A percentile compares a stretch with the other conserved stretches of the same genome.
phyloP scores from a whole-genome alignment of 2,113 vertebrate species.

The Hipposideros armiger region DNA sequence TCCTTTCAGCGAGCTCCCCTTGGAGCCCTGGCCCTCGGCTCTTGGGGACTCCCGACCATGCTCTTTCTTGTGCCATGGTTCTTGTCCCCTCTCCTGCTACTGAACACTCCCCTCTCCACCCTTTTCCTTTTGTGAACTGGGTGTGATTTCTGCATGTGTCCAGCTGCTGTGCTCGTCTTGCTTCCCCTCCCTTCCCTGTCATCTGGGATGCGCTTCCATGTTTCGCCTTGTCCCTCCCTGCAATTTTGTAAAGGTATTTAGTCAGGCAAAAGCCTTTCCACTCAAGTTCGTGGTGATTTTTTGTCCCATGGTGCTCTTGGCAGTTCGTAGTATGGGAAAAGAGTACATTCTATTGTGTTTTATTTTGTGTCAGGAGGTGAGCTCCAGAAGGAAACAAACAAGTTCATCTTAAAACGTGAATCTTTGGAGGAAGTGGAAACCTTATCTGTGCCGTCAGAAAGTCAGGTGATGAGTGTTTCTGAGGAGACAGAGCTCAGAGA shows the following conservation, averaged over 20 bases:
- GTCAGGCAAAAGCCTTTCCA: background rate
- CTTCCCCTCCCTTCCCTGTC: background rate
- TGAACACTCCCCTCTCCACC: background rate
- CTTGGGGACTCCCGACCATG: background rate
- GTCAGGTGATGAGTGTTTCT: background rate
- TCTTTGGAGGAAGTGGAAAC: slow-evolving; percentile 25
- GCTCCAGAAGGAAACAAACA: slow-evolving; percentile 54
- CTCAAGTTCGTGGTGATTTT: background rate
- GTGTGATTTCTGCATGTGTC: background rate
- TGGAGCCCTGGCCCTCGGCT: background rate
- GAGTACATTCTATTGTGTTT: slow-evolving; percentile 51
- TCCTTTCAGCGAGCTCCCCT: background rate
- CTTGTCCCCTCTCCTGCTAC: background rate
- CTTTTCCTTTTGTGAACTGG: background rate
- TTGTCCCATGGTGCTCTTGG: background rate
- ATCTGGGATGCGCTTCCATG: background rate
- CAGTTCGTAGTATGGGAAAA: background rate
- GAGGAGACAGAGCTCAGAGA: background rate
- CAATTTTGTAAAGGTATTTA: background rate
- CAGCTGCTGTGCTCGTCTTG: background rate
- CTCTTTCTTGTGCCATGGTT: background rate
- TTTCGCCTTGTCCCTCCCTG: background rate
- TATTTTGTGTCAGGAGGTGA: slow-evolving; percentile 67
- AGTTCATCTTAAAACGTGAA: slow-evolving; percentile 24
- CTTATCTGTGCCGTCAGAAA: background rate